phyloP scores from a whole-genome alignment of 2,113 vertebrate genomes.

The Caloenas nicobarica region DNA sequence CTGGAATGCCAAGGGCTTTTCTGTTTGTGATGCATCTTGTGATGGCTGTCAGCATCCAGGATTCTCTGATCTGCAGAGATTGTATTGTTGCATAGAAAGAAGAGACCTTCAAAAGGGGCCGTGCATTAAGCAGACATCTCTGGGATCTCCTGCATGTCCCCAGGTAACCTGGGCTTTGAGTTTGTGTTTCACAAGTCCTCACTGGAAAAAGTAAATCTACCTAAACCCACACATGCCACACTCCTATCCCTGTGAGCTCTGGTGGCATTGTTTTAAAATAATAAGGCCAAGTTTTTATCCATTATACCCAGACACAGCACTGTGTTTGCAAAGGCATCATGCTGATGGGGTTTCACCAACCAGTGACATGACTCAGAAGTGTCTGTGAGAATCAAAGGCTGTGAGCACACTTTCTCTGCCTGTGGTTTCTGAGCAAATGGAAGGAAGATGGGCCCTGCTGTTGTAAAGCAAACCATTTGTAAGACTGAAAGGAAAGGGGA shows the following conservation, averaged over 20 bases:
- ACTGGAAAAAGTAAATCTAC: not conserved
- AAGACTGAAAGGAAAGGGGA: not conserved
- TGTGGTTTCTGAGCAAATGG: not conserved
- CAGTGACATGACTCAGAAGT: not conserved
- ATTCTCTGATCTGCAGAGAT: not conserved
- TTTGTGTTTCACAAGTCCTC: not conserved
- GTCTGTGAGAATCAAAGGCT: not conserved
- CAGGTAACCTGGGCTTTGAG: not conserved
- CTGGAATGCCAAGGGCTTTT: not conserved
- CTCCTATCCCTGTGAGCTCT: not conserved
- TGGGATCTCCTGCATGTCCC: not conserved
- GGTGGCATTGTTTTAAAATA: not conserved
- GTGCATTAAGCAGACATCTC: not conserved
- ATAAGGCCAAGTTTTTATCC: not conserved
- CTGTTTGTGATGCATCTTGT: fast-evolving
- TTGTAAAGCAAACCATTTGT: not conserved
- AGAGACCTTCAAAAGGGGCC: not conserved
- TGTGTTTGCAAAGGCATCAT: not conserved
- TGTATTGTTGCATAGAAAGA: not conserved
- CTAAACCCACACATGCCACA: not conserved
- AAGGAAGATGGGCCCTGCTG: not conserved
- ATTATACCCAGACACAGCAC: not conserved
- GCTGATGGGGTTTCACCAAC: fast-evolving
- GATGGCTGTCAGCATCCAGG: not conserved
- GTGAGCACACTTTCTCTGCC: fast-evolving